Conservation (phyloP, 2,797 vertebrate species). For the Danio aesculapii region DNA sequence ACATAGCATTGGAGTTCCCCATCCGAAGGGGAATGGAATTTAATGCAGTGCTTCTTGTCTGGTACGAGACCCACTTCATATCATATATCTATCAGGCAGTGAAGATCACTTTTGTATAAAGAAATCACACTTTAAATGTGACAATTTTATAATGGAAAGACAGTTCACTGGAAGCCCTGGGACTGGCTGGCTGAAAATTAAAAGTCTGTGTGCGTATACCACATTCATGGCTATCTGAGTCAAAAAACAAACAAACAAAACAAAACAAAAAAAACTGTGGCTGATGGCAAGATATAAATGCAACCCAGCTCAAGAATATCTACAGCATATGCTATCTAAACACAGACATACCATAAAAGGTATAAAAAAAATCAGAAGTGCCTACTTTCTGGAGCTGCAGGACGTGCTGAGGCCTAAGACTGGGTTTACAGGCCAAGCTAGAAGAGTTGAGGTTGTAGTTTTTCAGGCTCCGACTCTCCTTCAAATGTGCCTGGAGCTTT, state of each 20-base stretch:
- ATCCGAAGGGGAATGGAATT: too few relatives aligned
- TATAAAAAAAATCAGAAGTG: not conserved
- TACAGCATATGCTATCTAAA: not conserved
- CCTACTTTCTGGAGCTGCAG: slow-evolving; percentile 79
- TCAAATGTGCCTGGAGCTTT: slow-evolving; percentile 82
- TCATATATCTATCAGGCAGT: too few relatives aligned
- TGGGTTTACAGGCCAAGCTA: slow-evolving; percentile 66
- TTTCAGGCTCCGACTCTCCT: slow-evolving; percentile 77
- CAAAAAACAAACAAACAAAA: not conserved
- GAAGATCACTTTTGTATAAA: too few relatives aligned
- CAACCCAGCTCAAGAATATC: not conserved
- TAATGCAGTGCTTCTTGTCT: too few relatives aligned
- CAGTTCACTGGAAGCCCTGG: too few relatives aligned
- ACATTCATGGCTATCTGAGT: not conserved
- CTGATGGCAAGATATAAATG: not conserved
- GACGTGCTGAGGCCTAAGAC: slow-evolving; percentile 59
- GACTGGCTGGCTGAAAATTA: too few relatives aligned
- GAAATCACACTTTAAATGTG: too few relatives aligned
- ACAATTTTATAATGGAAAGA: too few relatives aligned
- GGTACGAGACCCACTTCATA: too few relatives aligned
- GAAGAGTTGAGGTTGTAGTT: slow-evolving; percentile 74
- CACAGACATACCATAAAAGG: not conserved
- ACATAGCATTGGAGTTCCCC: too few relatives aligned
- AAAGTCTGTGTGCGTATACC: too few relatives aligned
- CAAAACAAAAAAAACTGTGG: too few relatives aligned